phyloP scores from a whole-genome alignment of 2,113 vertebrate species.

The Gnathonemus echidnorhynchus region DNA sequence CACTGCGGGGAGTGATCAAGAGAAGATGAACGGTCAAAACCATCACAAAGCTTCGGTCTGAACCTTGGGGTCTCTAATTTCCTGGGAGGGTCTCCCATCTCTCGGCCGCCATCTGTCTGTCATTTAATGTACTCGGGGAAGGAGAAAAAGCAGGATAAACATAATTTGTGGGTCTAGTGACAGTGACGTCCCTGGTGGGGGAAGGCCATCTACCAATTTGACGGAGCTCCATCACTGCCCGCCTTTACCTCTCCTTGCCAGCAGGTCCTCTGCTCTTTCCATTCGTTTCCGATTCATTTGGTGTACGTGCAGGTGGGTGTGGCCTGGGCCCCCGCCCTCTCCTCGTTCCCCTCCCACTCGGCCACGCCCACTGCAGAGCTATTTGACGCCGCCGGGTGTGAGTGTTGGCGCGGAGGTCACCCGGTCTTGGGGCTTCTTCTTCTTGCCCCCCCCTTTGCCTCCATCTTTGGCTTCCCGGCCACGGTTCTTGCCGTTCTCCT shows the following conservation, averaged over 20 bases:
- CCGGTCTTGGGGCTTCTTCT: conserved; percentile 63
- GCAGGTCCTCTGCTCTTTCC: conserved; percentile 37
- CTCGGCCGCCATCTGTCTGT: conserved; percentile 6
- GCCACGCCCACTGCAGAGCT: conserved; percentile 33
- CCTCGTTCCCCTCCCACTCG: not conserved
- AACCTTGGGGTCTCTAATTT: conserved; percentile 26
- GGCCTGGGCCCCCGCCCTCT: conserved; percentile 23
- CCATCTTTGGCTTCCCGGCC: conserved; percentile 64
- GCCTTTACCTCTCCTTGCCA: conserved; percentile 9
- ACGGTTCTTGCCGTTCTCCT: conserved; percentile 53
- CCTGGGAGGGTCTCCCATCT: conserved; percentile 25
- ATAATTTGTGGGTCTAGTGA: conserved; percentile 14
- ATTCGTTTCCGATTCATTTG: conserved; percentile 18
- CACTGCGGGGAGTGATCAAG: conserved; percentile 36
- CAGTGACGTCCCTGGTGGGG: not conserved
- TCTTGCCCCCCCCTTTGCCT: conserved; percentile 55
- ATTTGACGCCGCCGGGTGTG: conserved; percentile 63
- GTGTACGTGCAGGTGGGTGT: conserved; percentile 28
- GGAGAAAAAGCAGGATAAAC: conserved; percentile 22
- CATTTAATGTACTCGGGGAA: not conserved
- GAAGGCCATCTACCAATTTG: not conserved
- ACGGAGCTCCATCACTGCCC: not conserved
- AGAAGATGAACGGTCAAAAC: conserved; percentile 26
- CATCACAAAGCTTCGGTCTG: conserved; percentile 21
- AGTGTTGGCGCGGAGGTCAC: conserved; percentile 53